These are phyloP conservation scores for Urosaurus nigricauda DNA, from an alignment of 2,797 vertebrate species.

Conservation along the genomic window DNA sequence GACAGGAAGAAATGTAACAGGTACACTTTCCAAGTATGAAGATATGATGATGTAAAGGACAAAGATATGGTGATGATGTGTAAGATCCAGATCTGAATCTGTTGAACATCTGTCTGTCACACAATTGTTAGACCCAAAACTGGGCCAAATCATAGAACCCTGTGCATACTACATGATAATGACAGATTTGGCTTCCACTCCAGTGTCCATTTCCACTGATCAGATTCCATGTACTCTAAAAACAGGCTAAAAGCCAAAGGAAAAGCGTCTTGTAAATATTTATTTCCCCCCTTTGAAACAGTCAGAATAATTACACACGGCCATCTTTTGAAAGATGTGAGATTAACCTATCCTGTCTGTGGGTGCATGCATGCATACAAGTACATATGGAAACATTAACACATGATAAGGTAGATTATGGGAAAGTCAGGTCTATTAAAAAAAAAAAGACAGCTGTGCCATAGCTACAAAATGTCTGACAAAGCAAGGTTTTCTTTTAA, in stretches of 20 bases:
- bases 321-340: background rate
- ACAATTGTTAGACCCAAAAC: background rate
- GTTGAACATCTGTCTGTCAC: background rate
- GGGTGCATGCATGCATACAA: too few species aligned
- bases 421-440: background rate
- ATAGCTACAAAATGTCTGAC: background rate
- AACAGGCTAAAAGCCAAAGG: background rate
- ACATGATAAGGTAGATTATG: background rate
- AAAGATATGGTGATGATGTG: too few species aligned
- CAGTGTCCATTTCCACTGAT: background rate
- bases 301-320: background rate
- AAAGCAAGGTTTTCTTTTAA: background rate
- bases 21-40: background rate
- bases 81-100: too few species aligned
- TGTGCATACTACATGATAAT: background rate
- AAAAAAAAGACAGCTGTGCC: background rate
- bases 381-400: too few species aligned
- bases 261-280: background rate
- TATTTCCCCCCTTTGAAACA: background rate
- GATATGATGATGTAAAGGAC: too few species aligned
- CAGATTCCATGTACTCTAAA: background rate
- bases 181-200: background rate
- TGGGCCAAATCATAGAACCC: background rate
- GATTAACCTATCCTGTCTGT: background rate
- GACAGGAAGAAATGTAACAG: slow-evolving; percentile 6